phyloP scores from a whole-genome alignment of 2,888 invertebrate species.

The Xanthia togata region DNA sequence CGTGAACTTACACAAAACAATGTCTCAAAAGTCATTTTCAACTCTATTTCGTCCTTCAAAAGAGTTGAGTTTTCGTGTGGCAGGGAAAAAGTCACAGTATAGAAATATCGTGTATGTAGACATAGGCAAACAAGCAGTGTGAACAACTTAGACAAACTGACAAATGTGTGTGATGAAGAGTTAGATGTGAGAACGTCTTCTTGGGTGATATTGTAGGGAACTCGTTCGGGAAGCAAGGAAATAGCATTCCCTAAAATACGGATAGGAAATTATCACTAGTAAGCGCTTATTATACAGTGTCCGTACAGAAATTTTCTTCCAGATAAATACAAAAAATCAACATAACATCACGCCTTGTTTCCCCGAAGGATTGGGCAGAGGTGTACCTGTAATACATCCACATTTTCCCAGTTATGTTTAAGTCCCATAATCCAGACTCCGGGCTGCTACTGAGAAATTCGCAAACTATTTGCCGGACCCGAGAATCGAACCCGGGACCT shows the following conservation, averaged over 20 bases:
- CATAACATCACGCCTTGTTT: no score
- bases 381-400: no score
- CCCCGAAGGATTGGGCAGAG: no score
- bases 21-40: neutral
- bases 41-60: constrained; percentile 3
- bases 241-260: neutral
- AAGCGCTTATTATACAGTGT: neutral
- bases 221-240: neutral
- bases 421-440: no score
- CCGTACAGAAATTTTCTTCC: neutral
- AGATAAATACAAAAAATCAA: neutral
- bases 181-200: constrained; percentile 52
- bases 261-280: neutral
- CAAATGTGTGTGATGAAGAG: constrained; percentile 52
- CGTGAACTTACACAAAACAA: constrained; percentile 24
- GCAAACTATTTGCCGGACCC: no score
- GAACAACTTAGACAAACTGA: constrained; percentile 62
- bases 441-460: no score
- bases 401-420: no score
- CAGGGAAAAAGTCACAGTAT: constrained; percentile 5
- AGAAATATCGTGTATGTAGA: constrained; percentile 43
- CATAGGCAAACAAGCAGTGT: constrained; percentile 60
- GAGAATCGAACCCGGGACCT: no score
- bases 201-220: constrained; percentile 60
- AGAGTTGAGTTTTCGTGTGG: neutral